Evolutionary conservation across 1,140 invertebrate species (phyloP).

Genomic region (Mamestra configurata): DNA sequence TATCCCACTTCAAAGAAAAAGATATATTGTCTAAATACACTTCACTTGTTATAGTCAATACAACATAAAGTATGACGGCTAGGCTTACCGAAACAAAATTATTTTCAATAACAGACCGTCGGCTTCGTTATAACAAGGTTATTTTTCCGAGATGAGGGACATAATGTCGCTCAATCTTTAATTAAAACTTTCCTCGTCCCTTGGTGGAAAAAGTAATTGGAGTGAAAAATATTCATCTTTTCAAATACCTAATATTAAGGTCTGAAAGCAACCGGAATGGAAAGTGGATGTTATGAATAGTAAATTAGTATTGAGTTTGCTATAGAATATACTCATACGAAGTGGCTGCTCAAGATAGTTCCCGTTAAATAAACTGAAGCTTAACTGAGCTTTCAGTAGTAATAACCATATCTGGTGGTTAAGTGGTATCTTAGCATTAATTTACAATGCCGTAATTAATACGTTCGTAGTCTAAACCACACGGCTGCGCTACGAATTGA

Average conservation of each 20-base stretch:
- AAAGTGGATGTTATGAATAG: constrained; percentile 30
- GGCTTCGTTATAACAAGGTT: constrained; percentile 58
- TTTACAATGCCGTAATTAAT: constrained; percentile 16
- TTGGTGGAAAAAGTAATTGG: constrained; percentile 68
- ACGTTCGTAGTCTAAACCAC: background rate
- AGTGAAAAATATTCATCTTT: constrained; percentile 63
- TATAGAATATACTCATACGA: background rate
- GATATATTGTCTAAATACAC: background rate
- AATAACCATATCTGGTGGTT: background rate
- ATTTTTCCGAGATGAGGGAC: constrained; percentile 64
- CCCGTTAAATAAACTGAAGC: constrained; percentile 20
- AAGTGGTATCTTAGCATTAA: background rate
- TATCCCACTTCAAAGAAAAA: background rate
- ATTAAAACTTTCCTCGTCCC: constrained; percentile 74
- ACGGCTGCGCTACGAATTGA: constrained; percentile 6
- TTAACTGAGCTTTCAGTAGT: background rate
- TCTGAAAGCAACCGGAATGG: constrained; percentile 1
- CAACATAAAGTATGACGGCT: constrained; percentile 10
- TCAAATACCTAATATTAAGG: constrained; percentile 54
- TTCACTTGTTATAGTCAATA: constrained; percentile 16
- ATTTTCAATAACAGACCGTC: constrained; percentile 60
- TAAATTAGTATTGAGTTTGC: background rate
- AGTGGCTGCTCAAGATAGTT: too few species aligned
- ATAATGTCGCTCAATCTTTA: constrained; percentile 77
- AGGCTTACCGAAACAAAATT: constrained; percentile 44